These are phyloP conservation scores for Saguinus midas DNA, from an alignment of 2,113 vertebrate species.

Conservation along the genomic window DNA sequence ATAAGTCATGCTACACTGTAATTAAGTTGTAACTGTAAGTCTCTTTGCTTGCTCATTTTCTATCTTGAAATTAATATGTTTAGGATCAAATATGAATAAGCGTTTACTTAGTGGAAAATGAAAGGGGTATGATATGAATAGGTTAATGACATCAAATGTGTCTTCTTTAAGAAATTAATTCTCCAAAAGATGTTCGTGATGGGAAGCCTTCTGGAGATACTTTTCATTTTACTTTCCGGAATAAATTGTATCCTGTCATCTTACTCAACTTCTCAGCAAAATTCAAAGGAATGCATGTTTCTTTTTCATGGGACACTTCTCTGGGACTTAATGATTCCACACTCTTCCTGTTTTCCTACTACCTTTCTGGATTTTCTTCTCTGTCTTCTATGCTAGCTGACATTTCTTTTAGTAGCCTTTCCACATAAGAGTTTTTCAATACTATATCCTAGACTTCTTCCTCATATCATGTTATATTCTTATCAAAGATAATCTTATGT, in stretches of 20 bases:
- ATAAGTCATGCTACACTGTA: neutral
- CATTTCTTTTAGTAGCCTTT: neutral
- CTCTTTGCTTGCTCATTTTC: neutral
- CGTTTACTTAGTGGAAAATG: neutral
- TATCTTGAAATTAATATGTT: slow-evolving; percentile 30
- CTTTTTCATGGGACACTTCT: neutral
- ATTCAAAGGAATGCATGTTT: neutral
- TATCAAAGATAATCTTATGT: neutral
- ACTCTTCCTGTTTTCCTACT: neutral
- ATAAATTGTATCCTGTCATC: neutral
- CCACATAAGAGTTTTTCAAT: neutral
- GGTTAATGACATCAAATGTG: slow-evolving; percentile 39
- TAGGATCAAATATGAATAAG: slow-evolving; percentile 41
- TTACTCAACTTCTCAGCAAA: neutral
- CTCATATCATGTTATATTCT: neutral
- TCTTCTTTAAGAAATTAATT: slow-evolving; percentile 57
- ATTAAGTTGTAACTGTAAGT: neutral
- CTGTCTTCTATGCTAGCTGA: neutral
- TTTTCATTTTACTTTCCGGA: slow-evolving; percentile 35
- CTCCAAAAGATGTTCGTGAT: slow-evolving; percentile 23
- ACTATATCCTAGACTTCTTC: neutral
- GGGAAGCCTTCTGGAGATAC: slow-evolving; percentile 22
- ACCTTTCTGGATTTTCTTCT: neutral
- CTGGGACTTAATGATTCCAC: neutral
- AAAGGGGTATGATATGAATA: neutral